phyloP scores from a whole-genome alignment of 1,140 invertebrate genomes.

The Linepithema humile region DNA sequence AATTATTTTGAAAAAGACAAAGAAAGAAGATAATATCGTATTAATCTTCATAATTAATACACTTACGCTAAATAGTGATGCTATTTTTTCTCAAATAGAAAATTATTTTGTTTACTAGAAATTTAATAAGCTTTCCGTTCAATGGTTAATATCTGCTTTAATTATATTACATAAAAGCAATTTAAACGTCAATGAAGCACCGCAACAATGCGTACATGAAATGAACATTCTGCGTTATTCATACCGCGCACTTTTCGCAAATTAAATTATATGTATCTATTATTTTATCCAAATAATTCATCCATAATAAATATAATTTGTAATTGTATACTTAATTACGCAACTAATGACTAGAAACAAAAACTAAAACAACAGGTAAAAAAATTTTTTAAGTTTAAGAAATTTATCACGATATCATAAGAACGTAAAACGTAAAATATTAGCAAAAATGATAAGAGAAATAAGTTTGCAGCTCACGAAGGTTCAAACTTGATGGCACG shows the following conservation, averaged over 20 bases:
- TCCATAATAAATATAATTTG: background rate
- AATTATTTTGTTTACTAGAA: slow-evolving; percentile 2
- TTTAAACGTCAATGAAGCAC: slow-evolving; percentile 20
- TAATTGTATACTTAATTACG: background rate
- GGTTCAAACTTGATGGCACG: background rate
- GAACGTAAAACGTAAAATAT: background rate
- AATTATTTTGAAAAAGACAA: background rate
- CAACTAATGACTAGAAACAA: background rate
- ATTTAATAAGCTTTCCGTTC: slow-evolving; percentile 15
- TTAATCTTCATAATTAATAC: slow-evolving; percentile 4
- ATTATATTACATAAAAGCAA: slow-evolving; percentile 21
- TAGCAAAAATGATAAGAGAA: background rate
- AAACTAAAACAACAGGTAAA: background rate
- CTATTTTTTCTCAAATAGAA: background rate
- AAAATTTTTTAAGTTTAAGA: background rate
- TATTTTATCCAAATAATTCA: background rate
- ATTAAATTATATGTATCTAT: background rate
- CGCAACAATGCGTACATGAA: background rate
- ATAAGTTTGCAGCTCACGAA: background rate
- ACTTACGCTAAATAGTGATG: background rate
- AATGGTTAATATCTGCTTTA: slow-evolving; percentile 26
- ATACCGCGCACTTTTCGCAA: background rate
- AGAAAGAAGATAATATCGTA: background rate
- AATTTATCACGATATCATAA: background rate
- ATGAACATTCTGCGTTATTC: background rate